Conservation (phyloP, 2,888 invertebrate species). For the Cerceris ruficornis region DNA sequence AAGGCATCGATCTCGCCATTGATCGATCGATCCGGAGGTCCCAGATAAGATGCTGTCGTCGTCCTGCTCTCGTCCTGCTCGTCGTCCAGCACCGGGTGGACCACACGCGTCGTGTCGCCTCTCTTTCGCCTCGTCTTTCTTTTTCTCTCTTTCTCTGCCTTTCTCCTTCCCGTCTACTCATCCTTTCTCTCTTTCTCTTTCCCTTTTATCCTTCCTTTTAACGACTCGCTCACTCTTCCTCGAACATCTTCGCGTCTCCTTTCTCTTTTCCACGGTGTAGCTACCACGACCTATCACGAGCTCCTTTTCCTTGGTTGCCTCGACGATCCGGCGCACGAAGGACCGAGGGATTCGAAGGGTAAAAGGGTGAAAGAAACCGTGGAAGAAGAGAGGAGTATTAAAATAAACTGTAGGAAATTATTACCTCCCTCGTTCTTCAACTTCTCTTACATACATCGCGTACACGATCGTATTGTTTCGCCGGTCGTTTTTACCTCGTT, state of each 20-base stretch:
- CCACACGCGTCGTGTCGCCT: conserved; percentile 76
- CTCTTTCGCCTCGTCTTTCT: conserved; percentile 48
- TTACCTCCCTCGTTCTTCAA: not conserved
- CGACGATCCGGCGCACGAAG: conserved; percentile 23
- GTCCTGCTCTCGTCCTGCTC: conserved; percentile 71
- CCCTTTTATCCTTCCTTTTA: conserved; percentile 15
- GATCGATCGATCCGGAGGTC: conserved; percentile 73
- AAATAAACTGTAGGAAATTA: conserved; percentile 37
- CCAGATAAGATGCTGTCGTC: conserved; percentile 73
- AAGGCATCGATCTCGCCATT: conserved; percentile 72
- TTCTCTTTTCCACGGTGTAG: conserved; percentile 30
- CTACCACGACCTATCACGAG: conserved; percentile 33
- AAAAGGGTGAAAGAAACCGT: conserved; percentile 10
- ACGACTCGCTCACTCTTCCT: conserved; percentile 11
- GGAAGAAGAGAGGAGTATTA: not conserved
- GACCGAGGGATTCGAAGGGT: conserved; percentile 14
- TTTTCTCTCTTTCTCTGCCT: conserved; percentile 54
- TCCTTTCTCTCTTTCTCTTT: not conserved
- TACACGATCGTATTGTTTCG: not conserved
- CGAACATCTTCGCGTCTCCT: conserved; percentile 22
- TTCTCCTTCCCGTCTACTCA: conserved; percentile 23
- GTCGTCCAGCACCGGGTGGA: conserved; percentile 69
- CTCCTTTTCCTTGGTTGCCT: conserved; percentile 24
- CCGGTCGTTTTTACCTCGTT: not conserved
- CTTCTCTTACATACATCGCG: not conserved